Evolutionary conservation across 1,140 invertebrate genomes (phyloP), one percentile per base, ranked within the genome.

Genomic region (Daktulosphaira vitifoliae): DNA sequence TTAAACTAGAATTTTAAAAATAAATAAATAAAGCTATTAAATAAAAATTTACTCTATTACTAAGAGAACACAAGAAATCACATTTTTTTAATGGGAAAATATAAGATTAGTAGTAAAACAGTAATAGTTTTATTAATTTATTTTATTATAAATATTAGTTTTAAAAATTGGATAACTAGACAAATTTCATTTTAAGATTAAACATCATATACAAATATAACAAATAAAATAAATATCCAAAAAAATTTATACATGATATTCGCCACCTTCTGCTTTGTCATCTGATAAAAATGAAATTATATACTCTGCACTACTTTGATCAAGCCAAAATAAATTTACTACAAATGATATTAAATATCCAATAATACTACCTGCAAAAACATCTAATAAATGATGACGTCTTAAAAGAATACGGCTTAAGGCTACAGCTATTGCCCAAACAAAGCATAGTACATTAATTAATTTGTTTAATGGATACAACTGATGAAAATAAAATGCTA

Each of bases 331-430:
- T 0, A 84, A 54, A 38, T 76, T 74, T 48, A 92, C 73, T 1
- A 90, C 67, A 1, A 82, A 67, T 59, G 83, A 86, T 75, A 92
- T 84, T 1, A 85, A 22, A n/a, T 89, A 73, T 1, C 93, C 93
- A 39, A 96, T 74, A 2, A 82, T 18, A 37, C 82, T 71, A 20
- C 96, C 96, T 50, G 78, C 84, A 2, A 84, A 11, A 3, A 97
- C 83, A 78, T 98, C 96, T 6, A 92, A 73, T 23, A 97, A 72
- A 74, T 92, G 87, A 76, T 98, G 96, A 66, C 92, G 80, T 53
- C 83, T 82, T 65, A 92, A 75, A 2, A 94, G 72, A 37, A 96
- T 75, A 70, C 95, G 79, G 6, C 92, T 96, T 0, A 89, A 38
- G 66, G 81, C 84, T 2, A 97, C 82, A 23, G 84, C 76, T 1